Percentiles rank a stretch among this genome's conserved stretches.
Evolutionary conservation across 2,797 vertebrate genomes (phyloP).

Genomic region (Siniperca undulata): DNA sequence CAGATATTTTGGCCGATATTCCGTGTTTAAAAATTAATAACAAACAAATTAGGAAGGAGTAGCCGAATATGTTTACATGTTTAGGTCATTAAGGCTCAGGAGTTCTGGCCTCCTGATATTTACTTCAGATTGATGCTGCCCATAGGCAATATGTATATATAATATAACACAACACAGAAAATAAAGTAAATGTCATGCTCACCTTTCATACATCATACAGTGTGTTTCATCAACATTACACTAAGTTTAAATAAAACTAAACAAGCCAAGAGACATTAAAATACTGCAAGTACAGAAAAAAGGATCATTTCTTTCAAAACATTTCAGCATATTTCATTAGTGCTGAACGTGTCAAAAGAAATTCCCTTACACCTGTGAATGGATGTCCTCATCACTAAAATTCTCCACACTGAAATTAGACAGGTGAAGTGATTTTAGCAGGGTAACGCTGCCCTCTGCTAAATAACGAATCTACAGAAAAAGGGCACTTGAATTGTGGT

Average conservation of each 20-base stretch:
- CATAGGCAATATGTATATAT: no score
- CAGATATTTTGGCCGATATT: background rate
- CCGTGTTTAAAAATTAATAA: background rate
- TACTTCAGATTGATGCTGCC: no score
- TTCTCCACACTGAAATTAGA: background rate
- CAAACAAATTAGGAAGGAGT: background rate
- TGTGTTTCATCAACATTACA: no score
- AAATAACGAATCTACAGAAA: background rate
- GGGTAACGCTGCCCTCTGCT: no score
- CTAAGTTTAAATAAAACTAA: no score
- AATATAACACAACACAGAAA: no score
- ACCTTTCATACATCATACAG: no score
- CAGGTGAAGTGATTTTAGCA: background rate
- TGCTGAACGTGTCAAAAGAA: background rate
- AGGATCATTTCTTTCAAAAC: background rate
- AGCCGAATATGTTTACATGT: background rate
- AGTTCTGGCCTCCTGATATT: no score
- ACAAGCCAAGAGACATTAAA: no score
- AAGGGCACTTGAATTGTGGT: no score
- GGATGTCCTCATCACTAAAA: background rate
- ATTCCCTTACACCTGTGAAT: background rate
- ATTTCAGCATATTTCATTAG: background rate
- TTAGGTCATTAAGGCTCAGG: background rate
- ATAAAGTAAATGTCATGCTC: no score
- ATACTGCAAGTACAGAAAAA: no score